Evolutionary conservation across 2,888 invertebrate species (phyloP).

Genomic region (Platynereis dumerilii): DNA sequence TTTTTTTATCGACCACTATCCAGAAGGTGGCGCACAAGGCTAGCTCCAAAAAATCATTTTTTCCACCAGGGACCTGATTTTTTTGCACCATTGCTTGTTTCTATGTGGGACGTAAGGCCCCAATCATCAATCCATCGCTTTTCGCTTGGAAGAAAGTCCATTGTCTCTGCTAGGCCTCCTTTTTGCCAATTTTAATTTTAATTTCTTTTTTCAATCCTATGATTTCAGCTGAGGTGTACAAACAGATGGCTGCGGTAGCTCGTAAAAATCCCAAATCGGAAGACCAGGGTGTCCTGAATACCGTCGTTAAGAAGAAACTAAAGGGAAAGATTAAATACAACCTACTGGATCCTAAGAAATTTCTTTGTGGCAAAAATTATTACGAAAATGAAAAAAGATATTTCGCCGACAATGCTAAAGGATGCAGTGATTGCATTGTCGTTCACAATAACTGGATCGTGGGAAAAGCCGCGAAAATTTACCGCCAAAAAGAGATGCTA

Average conservation of each 20-base stretch:
- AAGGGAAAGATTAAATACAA: background rate
- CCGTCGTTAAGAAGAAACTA: background rate
- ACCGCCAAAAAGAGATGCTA: slow-evolving; percentile 15
- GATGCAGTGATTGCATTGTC: slow-evolving; percentile 6
- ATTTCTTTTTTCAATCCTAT: background rate
- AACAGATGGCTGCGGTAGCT: background rate
- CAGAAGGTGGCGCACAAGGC: too few relatives aligned
- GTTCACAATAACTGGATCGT: slow-evolving; percentile 25
- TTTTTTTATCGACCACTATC: too few relatives aligned
- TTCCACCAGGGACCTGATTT: too few relatives aligned
- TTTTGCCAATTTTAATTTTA: too few relatives aligned
- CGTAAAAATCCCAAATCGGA: background rate
- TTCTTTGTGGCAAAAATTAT: background rate
- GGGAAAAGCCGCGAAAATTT: slow-evolving; percentile 18
- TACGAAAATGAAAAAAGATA: background rate
- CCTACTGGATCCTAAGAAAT: background rate
- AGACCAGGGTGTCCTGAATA: background rate
- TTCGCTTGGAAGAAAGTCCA: too few relatives aligned
- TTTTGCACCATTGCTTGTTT: too few relatives aligned
- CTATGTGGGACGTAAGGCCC: too few relatives aligned
- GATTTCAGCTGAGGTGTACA: background rate
- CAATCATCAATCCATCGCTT: too few relatives aligned
- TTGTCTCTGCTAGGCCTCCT: too few relatives aligned
- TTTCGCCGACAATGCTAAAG: background rate
- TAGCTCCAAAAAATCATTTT: too few relatives aligned